These are phyloP conservation scores for Mus pahari DNA, from an alignment of 2,113 vertebrate species.

Conservation along the genomic window DNA sequence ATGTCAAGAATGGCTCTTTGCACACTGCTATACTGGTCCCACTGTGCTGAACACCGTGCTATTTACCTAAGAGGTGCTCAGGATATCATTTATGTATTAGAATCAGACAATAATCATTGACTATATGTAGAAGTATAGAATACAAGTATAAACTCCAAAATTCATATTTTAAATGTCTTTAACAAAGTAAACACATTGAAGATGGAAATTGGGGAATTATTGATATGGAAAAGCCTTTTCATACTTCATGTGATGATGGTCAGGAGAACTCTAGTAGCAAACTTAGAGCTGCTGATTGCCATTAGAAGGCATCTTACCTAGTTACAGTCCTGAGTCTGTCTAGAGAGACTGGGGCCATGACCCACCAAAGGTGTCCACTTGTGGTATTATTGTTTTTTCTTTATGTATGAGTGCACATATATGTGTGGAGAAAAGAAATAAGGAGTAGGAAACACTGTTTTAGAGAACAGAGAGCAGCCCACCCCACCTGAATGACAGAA, in stretches of 20 bases:
- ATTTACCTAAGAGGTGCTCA: neutral
- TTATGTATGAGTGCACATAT: neutral
- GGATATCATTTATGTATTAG: neutral
- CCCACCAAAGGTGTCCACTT: neutral
- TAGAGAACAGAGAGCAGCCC: neutral
- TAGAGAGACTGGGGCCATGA: neutral
- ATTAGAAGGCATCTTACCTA: neutral
- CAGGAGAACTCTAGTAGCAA: neutral
- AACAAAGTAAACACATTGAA: conserved; percentile 7
- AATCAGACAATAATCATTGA: neutral
- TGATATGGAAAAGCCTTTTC: neutral
- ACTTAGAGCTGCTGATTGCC: neutral
- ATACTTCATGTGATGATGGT: neutral
- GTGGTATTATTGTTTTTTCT: neutral
- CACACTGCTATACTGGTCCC: neutral
- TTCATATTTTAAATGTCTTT: conserved; percentile 18
- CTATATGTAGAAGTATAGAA: conserved; percentile 6
- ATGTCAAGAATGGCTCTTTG: neutral
- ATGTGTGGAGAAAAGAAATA: neutral
- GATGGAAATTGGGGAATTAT: neutral
- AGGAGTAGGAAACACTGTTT: neutral
- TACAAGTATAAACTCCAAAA: neutral
- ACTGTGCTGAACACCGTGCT: neutral
- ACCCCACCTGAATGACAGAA: neutral
- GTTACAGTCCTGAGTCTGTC: neutral